phyloP scores from a whole-genome alignment of 2,797 vertebrate species.

The Triplophysa yarkandensis region DNA sequence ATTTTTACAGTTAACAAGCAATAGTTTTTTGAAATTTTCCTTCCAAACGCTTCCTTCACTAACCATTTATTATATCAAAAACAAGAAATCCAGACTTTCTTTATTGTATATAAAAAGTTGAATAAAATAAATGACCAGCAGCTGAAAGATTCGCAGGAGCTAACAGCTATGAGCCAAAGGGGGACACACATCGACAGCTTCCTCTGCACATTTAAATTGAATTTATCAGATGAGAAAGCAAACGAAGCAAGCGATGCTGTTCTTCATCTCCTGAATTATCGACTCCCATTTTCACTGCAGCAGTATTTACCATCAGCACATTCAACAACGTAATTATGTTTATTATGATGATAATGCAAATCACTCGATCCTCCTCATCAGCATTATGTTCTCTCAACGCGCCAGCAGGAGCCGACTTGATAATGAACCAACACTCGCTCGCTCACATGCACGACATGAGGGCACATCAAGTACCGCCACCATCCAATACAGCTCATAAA shows the following conservation, averaged over 20 bases:
- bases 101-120: background rate
- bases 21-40: background rate
- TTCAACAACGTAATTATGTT: conserved; percentile 47
- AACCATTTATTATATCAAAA: background rate
- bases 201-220: background rate
- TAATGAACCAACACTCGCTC: conserved; percentile 41
- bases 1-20: background rate
- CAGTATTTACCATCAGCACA: conserved; percentile 33
- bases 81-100: background rate
- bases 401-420: conserved; percentile 20
- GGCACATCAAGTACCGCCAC: conserved; percentile 37
- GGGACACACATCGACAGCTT: background rate
- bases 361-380: conserved; percentile 44
- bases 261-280: conserved; percentile 35
- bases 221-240: conserved; percentile 12
- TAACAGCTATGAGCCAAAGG: too few relatives aligned
- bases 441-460: conserved; percentile 26
- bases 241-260: conserved; percentile 7
- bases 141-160: background rate
- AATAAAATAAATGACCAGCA: background rate
- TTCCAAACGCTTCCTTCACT: background rate
- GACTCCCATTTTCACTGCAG: conserved; percentile 29
- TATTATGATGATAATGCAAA: conserved; percentile 43
- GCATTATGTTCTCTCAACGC: conserved; percentile 38
- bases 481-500: conserved; percentile 37